Evolutionary conservation across 1,140 invertebrate species (phyloP).

Genomic region (Xylocopa sonorina): DNA sequence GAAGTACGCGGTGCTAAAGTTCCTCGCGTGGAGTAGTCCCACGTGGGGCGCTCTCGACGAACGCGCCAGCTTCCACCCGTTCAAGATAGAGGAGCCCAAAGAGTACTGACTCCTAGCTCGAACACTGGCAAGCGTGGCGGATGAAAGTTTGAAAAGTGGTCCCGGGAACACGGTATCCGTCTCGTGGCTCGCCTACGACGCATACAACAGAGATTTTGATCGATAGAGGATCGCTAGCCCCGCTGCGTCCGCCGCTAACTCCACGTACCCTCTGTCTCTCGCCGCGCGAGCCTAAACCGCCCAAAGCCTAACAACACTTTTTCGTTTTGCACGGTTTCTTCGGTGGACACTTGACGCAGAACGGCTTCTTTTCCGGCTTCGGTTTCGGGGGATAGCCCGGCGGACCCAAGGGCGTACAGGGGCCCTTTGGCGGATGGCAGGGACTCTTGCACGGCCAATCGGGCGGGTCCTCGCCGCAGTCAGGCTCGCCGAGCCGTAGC

Average conservation of each 20-base stretch:
- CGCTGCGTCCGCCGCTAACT: slow-evolving; percentile 22
- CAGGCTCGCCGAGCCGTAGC: slow-evolving; percentile 65
- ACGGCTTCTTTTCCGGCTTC: slow-evolving; percentile 67
- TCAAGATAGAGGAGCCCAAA: background rate
- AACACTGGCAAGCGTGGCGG: background rate
- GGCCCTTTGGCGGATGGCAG: slow-evolving; percentile 70
- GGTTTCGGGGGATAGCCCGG: slow-evolving; percentile 70
- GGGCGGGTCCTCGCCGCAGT: slow-evolving; percentile 69
- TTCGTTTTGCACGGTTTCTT: slow-evolving; percentile 72
- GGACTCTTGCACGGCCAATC: slow-evolving; percentile 62
- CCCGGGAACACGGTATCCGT: background rate
- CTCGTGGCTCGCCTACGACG: slow-evolving; percentile 26
- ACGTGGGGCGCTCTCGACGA: background rate
- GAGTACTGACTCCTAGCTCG: background rate
- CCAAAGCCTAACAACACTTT: slow-evolving; percentile 47
- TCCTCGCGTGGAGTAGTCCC: background rate
- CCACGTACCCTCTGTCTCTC: slow-evolving; percentile 74
- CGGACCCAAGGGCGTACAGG: slow-evolving; percentile 65
- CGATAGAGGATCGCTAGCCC: background rate
- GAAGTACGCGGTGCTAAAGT: background rate
- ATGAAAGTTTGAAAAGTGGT: background rate
- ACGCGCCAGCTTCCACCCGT: background rate
- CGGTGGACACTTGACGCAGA: slow-evolving; percentile 74
- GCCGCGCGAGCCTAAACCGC: background rate
- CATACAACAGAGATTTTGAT: slow-evolving; percentile 36